Conservation (phyloP, 1,140 invertebrate species). For the Wasmannia auropunctata region DNA sequence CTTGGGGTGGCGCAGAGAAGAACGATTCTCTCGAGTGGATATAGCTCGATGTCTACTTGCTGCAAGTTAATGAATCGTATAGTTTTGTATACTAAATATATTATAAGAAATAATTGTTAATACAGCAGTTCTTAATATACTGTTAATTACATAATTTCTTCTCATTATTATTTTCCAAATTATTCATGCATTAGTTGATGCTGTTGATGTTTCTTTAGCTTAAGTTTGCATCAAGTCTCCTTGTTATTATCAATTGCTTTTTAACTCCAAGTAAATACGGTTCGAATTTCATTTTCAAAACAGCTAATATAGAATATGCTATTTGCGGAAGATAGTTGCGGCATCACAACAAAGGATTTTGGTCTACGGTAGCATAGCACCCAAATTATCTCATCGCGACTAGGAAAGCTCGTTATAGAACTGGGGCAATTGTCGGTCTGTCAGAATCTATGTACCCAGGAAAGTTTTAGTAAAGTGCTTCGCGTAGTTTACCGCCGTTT, state of each 20-base stretch:
- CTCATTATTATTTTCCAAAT: neutral
- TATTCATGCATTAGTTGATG: neutral
- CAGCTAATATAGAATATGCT: neutral
- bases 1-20: no score
- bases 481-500: conserved; percentile 30
- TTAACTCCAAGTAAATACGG: neutral
- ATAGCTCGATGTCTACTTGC: neutral
- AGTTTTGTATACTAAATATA: neutral
- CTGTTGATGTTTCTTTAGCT: neutral
- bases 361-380: conserved; percentile 15
- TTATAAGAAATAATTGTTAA: neutral
- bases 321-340: conserved; percentile 23
- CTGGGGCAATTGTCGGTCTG: conserved; percentile 53
- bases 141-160: neutral
- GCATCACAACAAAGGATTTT: conserved; percentile 46
- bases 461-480: conserved; percentile 50
- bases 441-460: conserved; percentile 50
- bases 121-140: neutral
- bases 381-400: conserved; percentile 47
- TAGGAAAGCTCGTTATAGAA: conserved; percentile 52
- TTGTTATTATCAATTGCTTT: neutral
- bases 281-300: neutral
- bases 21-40: neutral
- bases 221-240: neutral
- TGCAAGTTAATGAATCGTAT: neutral